Percentiles rank a stretch among this genome's conserved stretches.
phyloP scores from a whole-genome alignment of 92 coral and sea anemone species.

The Epizoanthus rinbou region DNA sequence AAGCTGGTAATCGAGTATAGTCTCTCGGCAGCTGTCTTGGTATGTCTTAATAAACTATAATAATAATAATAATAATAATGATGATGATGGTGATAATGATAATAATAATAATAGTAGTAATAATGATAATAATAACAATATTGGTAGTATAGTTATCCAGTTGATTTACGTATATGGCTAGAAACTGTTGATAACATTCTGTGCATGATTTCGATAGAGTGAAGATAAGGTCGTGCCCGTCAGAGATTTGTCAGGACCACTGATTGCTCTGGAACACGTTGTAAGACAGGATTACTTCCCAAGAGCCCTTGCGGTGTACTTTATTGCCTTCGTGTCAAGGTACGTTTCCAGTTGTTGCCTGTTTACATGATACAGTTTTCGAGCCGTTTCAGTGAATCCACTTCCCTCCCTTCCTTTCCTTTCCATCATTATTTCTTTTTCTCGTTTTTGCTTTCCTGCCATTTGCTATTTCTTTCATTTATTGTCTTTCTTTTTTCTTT shows the following conservation, averaged over 20 bases:
- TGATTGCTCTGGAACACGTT: constrained; percentile 78
- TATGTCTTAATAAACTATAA: not conserved
- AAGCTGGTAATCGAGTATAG: not conserved
- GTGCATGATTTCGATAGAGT: constrained; percentile 57
- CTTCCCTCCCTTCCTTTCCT: not conserved
- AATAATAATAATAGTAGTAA: not conserved
- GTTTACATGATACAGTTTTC: too few species aligned
- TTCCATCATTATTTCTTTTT: not conserved
- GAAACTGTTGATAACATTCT: not conserved
- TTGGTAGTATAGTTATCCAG: not conserved
- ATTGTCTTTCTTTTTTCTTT: not conserved
- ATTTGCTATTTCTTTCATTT: not conserved
- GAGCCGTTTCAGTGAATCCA: not conserved
- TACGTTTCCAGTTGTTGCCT: constrained; percentile 40
- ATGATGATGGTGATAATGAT: too few species aligned
- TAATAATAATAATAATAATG: not conserved
- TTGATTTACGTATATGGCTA: too few species aligned
- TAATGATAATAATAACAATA: too few species aligned
- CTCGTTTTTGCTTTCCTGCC: not conserved
- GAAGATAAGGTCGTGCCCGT: constrained; percentile 86
- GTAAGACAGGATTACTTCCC: constrained; percentile 91
- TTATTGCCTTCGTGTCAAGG: constrained; percentile 89
- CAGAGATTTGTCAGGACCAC: constrained; percentile 82
- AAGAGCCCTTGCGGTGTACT: constrained; percentile 74
- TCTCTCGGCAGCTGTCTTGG: too few species aligned